Evolutionary conservation across 2,888 invertebrate species (phyloP).

Genomic region (Tetranychus truncatus): DNA sequence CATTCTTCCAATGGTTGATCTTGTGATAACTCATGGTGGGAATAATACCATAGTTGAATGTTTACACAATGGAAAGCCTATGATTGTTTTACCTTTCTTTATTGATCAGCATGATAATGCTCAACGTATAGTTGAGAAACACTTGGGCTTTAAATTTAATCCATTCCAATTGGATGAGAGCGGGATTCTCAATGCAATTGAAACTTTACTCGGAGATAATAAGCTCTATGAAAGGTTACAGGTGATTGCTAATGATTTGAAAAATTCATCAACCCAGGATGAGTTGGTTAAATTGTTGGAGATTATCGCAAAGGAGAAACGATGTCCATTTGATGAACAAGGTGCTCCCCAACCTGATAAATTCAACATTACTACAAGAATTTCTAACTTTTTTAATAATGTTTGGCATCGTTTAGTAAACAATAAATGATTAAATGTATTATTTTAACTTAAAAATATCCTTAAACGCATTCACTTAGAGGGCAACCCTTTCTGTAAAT

Average conservation of each 20-base stretch:
- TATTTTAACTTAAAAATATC: no score
- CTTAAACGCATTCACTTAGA: no score
- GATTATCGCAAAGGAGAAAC: neutral
- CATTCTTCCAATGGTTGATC: slow-evolving; percentile 16
- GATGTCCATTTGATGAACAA: neutral
- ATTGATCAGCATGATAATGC: slow-evolving; percentile 19
- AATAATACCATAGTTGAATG: slow-evolving; percentile 17
- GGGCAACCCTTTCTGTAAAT: no score
- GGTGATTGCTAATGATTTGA: neutral
- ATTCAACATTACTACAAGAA: no score
- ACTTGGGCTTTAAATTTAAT: slow-evolving; percentile 11
- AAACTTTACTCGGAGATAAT: slow-evolving; percentile 9
- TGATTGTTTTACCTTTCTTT: slow-evolving; percentile 19
- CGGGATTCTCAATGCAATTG: slow-evolving; percentile 11
- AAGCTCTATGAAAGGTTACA: neutral
- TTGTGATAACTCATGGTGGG: slow-evolving; percentile 20
- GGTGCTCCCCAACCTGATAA: no score
- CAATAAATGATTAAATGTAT: no score
- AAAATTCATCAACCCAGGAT: neutral
- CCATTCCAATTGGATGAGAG: slow-evolving; percentile 15
- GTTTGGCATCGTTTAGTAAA: no score
- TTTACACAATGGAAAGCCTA: slow-evolving; percentile 15
- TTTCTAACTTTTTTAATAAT: no score
- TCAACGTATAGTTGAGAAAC: slow-evolving; percentile 14
- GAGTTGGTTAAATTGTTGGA: slow-evolving; percentile 1